Evolutionary conservation across 2,797 vertebrate genomes (phyloP), one percentile per base, ranked within the genome.

Genomic region (Enteromius thamalakanensis): DNA sequence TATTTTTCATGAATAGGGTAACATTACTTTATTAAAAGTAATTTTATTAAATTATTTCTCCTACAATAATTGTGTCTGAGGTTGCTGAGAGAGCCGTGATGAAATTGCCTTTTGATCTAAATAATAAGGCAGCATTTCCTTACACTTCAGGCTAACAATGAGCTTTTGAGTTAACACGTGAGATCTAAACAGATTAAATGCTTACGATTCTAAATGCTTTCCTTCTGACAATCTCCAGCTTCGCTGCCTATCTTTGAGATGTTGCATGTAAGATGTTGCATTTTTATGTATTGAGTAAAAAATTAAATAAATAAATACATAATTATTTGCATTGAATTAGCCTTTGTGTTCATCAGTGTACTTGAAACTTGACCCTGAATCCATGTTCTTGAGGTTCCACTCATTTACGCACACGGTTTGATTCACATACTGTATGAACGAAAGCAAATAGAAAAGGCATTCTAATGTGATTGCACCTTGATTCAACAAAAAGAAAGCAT

Each of bases 401-500:
- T 32, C 26, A 32, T 19, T 40, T 40, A 40, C 37, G 0, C 37
- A 40, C 37, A 40, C 37, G 7, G 7, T 40, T 49, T 29, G 49
- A 40, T 45, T 11, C 15, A 23, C 8, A 4, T 32, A 34, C n/a
- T n/a, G n/a, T n/a, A n/a, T 21, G 49, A 49, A 49, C 29, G 9
- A 74, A 74, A 74, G 29, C 9, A 53, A 53, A 74, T 34, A 32
- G 6, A 53, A 74, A 19, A 32, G 2, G 19, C 49, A 14, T n/a
- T 74, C 5, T 53, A 74, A 74, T 34, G 32, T 23, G 49, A 55
- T 55, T 1, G 10, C 29, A 19, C 55, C 4, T 26, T 62, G 23
- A 76, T 60, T 77, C n/a, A 45, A 42, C 32, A 77, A 29, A 80
- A 68, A 81, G 26, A 60, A 29, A 70, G 45, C 7, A 3, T n/a